Conservation (phyloP, 2,113 vertebrate genomes). For the Tachuris rubrigastra region DNA sequence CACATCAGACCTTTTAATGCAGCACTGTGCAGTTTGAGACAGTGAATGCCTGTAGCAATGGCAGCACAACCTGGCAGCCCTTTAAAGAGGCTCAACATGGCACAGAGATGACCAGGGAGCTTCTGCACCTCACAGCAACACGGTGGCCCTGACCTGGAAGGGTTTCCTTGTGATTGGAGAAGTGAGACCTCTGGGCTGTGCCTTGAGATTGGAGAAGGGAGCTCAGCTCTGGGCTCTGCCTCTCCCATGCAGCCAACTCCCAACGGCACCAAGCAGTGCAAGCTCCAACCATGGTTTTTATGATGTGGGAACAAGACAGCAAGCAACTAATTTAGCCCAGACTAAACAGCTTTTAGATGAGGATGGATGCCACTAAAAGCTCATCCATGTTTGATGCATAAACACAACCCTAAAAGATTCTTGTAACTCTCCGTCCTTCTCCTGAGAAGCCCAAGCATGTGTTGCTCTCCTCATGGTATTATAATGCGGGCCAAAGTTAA, state of each 20-base stretch:
- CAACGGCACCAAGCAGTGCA: not conserved
- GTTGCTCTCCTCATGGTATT: not conserved
- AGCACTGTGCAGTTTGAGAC: not conserved
- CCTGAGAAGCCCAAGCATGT: not conserved
- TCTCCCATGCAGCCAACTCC: not conserved
- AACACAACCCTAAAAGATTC: not conserved
- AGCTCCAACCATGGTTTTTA: not conserved
- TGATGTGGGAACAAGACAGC: constrained; percentile 3
- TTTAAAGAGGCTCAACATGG: not conserved
- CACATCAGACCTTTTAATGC: not conserved
- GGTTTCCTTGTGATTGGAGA: not conserved
- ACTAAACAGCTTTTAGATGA: not conserved
- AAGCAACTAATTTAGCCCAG: constrained; percentile 8
- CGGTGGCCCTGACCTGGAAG: not conserved
- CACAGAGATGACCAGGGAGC: not conserved
- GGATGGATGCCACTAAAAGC: not conserved
- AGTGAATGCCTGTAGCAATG: not conserved
- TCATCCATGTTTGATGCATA: not conserved
- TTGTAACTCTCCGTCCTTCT: not conserved
- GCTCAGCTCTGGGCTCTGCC: not conserved
- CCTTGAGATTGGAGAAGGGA: not conserved
- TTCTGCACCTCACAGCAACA: not conserved
- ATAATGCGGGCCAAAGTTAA: not conserved
- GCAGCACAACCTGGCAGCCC: not conserved
- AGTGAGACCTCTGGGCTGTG: not conserved